Evolutionary conservation across 2,888 invertebrate species (phyloP).

Genomic region (Mimas tiliae): DNA sequence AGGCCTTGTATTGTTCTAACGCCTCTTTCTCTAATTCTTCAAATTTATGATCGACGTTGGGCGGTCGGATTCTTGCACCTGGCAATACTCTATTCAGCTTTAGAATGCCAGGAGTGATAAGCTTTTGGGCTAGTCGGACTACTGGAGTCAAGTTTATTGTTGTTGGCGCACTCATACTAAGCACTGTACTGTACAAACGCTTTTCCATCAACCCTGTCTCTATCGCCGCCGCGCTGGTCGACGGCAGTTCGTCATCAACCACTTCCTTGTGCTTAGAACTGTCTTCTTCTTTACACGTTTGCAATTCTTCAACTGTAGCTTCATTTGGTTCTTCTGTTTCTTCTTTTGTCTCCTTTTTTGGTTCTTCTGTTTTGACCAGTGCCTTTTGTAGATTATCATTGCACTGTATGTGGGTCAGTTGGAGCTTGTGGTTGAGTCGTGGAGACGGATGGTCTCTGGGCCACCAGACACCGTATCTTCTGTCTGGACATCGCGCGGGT

Average conservation of each 20-base stretch:
- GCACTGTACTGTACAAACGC: conserved; percentile 82
- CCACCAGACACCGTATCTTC: conserved; percentile 71
- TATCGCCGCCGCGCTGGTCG: conserved; percentile 64
- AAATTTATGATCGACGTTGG: conserved; percentile 70
- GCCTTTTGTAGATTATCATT: conserved; percentile 39
- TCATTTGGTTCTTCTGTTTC: conserved; percentile 41
- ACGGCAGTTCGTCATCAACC: conserved; percentile 61
- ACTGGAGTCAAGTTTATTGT: conserved; percentile 60
- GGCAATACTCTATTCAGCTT: conserved; percentile 72
- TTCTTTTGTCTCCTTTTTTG: conserved; percentile 43
- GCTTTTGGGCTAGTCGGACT: conserved; percentile 68
- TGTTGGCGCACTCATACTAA: conserved; percentile 76
- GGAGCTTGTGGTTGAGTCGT: conserved; percentile 57
- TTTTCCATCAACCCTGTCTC: conserved; percentile 68
- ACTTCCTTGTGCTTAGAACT: conserved; percentile 51
- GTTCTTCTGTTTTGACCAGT: conserved; percentile 41
- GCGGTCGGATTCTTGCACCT: conserved; percentile 60
- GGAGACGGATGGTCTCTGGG: conserved; percentile 66
- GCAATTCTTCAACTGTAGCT: conserved; percentile 31
- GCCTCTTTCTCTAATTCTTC: conserved; percentile 86
- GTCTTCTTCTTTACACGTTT: conserved; percentile 46
- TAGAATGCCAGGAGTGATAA: conserved; percentile 68
- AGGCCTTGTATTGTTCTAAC: conserved; percentile 85
- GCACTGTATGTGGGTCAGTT: conserved; percentile 49
- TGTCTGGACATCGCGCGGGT: conserved; percentile 63